Evolutionary conservation across 2,113 vertebrate genomes (phyloP).

Genomic region (rat (Rattus norvegicus)): GRCr8 NC_086019.1:83314501-83315000

Average conservation of each 20-base stretch:
- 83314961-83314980: background rate
- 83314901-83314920: background rate
- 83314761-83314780: too few species aligned
- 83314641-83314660: background rate
- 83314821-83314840: background rate
- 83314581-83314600: background rate
- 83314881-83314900: background rate
- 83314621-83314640: background rate
- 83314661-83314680: background rate
- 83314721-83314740: background rate
- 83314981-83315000: background rate
- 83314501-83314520: background rate
- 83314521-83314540: background rate
- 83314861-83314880: background rate
- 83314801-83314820: background rate
- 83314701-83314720: background rate
- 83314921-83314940: background rate
- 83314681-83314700: background rate
- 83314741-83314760: background rate
- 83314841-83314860: too few species aligned
- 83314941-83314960: background rate
- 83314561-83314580: background rate
- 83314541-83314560: background rate
- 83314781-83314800: background rate
- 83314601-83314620: background rate